Evolutionary conservation across 2,888 invertebrate genomes (phyloP), one percentile per base, ranked within the genome.

Genomic region (Plagodis pulveraria): DNA sequence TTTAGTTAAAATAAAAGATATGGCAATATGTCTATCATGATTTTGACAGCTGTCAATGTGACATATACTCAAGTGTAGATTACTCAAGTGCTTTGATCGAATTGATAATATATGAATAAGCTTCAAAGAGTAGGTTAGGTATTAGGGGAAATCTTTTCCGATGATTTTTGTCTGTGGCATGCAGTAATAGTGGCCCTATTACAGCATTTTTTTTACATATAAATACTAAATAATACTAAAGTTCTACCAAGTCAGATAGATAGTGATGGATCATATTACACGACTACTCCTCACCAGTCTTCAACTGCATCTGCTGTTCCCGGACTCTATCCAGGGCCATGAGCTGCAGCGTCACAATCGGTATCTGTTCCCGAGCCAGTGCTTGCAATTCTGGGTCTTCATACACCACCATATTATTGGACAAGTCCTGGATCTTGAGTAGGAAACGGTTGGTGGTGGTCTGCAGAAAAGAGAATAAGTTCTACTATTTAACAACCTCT

Each of bases 351-450:
- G 93, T 91, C 7, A 89, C 89, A 0, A 96, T 68, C 0, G 98
- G 98, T 59, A 98, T 95, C 12, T 95, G 73, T 5, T 88, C 83
- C 53, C 93, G 93, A 0, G 97, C 97, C 64, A 94, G 89, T 52
- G 92, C 89, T 71, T 96, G 95, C 2, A 97, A 81, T 0, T 91
- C 83, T 56, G 92, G 85, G 76, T 97, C 94, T 78, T 97, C 97
- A 81, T 97, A 97, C 51, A 90, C 84, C 64, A 95, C 79, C 46
- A 96, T 94, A 51, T 89, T 88, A 69, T 94, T 91, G 63, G 96
- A 96, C 41, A 93, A 54, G 0, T 50, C 51, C 65, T 91, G 77
- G 1, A 91, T 74, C 56, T 78, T 81, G 12, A 78, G 54, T 5
- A 92, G 76, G 5, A 91, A 72, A 0, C 74, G 71, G 67, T 94